These are phyloP conservation scores for Aphelocoma coerulescens DNA, from an alignment of 2,113 vertebrate genomes.

Conservation along the genomic window DNA sequence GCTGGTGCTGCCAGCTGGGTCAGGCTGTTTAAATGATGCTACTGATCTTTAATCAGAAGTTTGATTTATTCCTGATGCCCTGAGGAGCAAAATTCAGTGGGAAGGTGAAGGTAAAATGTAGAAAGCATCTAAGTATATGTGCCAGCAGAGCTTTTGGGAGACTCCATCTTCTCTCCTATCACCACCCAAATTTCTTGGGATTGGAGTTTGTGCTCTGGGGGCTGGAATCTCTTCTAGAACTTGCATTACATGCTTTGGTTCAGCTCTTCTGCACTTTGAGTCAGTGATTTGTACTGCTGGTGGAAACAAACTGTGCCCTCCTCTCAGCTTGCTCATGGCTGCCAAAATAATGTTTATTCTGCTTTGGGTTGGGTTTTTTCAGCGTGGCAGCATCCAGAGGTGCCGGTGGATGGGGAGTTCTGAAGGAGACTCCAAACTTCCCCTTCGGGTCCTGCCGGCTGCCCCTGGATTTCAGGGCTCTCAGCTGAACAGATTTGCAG, in stretches of 20 bases:
- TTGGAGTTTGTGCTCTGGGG: neutral
- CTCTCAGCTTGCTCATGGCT: neutral
- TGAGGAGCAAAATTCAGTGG: neutral
- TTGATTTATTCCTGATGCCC: neutral
- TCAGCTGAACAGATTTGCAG: neutral
- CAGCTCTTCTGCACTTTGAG: neutral
- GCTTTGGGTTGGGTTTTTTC: neutral
- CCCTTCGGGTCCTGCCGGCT: neutral
- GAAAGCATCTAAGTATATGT: fast-evolving
- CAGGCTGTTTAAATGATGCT: neutral
- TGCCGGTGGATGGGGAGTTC: neutral
- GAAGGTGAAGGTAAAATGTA: neutral
- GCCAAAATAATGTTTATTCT: neutral
- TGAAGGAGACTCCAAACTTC: neutral
- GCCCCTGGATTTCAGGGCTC: neutral
- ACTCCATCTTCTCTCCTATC: neutral
- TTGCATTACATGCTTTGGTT: neutral
- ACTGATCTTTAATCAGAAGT: neutral
- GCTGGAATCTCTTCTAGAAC: neutral
- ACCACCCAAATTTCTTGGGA: neutral
- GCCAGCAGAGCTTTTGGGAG: neutral
- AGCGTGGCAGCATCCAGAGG: neutral
- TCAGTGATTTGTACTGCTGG: neutral
- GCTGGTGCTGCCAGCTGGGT: neutral
- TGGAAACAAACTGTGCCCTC: neutral